A percentile compares a stretch with the other conserved stretches of the same genome.
Evolutionary conservation across 2,797 vertebrate species (phyloP).

Genomic region (Onychomys leucogaster): DNA sequence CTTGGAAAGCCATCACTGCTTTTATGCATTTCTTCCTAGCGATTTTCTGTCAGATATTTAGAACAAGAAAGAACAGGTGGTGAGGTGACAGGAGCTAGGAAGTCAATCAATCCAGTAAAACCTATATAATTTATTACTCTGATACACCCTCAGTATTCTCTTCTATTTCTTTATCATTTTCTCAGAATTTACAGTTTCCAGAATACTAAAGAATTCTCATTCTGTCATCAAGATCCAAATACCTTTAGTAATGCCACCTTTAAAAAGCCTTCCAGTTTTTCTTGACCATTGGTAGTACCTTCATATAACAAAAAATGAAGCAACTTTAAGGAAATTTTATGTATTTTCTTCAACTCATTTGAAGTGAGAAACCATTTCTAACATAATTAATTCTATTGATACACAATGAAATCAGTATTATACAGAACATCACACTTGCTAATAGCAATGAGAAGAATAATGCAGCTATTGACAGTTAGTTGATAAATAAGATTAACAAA

Average conservation of each 20-base stretch:
- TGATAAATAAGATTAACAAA: not conserved
- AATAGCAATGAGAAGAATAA: not conserved
- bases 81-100: not conserved
- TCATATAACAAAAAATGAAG: not conserved
- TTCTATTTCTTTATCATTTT: not conserved
- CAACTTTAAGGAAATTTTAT: not conserved
- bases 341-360: slow-evolving; percentile 22
- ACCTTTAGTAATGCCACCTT: not conserved
- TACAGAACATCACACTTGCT: not conserved
- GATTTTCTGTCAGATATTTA: not conserved
- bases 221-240: not conserved
- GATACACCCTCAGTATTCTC: not conserved
- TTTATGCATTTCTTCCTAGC: not conserved
- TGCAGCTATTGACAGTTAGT: not conserved
- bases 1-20: too few species aligned
- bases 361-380: not conserved
- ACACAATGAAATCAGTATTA: slow-evolving; percentile 5
- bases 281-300: not conserved
- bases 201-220: not conserved
- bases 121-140: not conserved
- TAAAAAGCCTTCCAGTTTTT: not conserved
- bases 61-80: not conserved
- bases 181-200: not conserved
- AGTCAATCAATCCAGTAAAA: not conserved
- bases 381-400: slow-evolving; percentile 16